Evolutionary conservation across 2,797 vertebrate genomes (phyloP), one percentile per base, ranked within the genome.

Genomic region (Yasuhikotakia modesta): DNA sequence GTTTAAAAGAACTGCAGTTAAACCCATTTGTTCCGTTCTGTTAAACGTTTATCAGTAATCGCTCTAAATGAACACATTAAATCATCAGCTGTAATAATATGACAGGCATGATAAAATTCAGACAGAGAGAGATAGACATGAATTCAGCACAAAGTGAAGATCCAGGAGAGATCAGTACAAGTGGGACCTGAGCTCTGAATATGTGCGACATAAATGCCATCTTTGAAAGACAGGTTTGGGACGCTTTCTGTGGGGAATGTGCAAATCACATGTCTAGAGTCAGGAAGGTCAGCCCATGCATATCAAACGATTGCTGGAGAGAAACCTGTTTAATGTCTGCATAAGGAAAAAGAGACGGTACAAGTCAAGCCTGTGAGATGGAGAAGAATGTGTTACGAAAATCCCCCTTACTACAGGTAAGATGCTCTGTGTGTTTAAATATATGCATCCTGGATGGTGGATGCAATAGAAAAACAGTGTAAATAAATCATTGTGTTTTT

Each of bases 201-300:
- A 45, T 2, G 21, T 53, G 70, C 53, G 76, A 84, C 57, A 52
- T 45, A 75, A 77, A 82, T 79, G 81, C 19, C 80, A 81, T 79
- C 66, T 82, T 76, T 78, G 79, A 85, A 82, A 79, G 82, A 85
- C 79, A 64, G 76, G 70, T 79, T 68, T 73, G 68, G 58, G 80
- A 35, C 27, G 19, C 17, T 53, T 21, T 70, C 68, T 78, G 75
- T 78, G 22, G 82, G 73, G 68, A 79, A 85, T 70, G 52, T 66
- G 69, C 63, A 75, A 79, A 83, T 83, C 81, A 65, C 76, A 79
- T 72, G 75, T 71, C 71, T 68, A 66, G 74, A 80, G 65, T 78
- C 52, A 67, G 74, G 67, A 81, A 76, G 82, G 82, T 80, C 73
- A 72, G 63, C 24, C 21, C 64, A 70, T 35, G 83, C 78, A 72